A percentile compares a stretch with the other conserved stretches of the same genome.
Conservation (phyloP, 1,140 invertebrate genomes). For the Nixonia krombeini region DNA sequence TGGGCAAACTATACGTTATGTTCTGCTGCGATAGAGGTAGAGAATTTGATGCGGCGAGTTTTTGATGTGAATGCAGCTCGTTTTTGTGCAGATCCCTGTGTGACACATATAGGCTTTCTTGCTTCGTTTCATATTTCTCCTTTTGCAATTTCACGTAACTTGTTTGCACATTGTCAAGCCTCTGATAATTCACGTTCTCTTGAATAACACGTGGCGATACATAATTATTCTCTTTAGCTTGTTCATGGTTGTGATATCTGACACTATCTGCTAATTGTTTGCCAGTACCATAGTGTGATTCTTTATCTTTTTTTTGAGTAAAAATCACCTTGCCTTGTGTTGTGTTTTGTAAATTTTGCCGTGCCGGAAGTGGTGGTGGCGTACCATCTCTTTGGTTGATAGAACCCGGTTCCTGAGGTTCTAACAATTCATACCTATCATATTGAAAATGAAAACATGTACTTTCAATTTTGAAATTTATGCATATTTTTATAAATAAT, state of each 20-base stretch:
- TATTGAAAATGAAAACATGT: too few species aligned
- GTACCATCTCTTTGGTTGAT: slow-evolving; percentile 59
- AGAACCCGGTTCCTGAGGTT: slow-evolving; percentile 64
- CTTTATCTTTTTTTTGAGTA: slow-evolving; percentile 59
- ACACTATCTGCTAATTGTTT: too few species aligned
- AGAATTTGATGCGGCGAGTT: slow-evolving; percentile 57
- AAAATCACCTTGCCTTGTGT: slow-evolving; percentile 49
- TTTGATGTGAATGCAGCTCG: slow-evolving; percentile 61
- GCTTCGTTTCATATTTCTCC: slow-evolving; percentile 66
- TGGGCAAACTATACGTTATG: slow-evolving; percentile 57
- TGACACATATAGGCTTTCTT: slow-evolving; percentile 61
- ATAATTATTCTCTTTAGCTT: slow-evolving; percentile 63
- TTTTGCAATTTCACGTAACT: slow-evolving; percentile 67
- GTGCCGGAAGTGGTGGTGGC: slow-evolving; percentile 73
- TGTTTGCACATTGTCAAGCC: slow-evolving; percentile 54
- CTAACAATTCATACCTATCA: slow-evolving; percentile 74
- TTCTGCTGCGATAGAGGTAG: slow-evolving; percentile 58
- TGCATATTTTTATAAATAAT: too few species aligned
- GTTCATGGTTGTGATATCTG: slow-evolving; percentile 61
- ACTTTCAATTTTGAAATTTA: too few species aligned
- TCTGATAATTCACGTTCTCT: slow-evolving; percentile 61
- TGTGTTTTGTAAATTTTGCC: slow-evolving; percentile 59
- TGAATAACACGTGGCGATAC: slow-evolving; percentile 60
- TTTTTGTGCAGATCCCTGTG: too few species aligned
- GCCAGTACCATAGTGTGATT: slow-evolving; percentile 54